Percentiles rank a stretch among this genome's conserved stretches.
Conservation (phyloP, 2,113 vertebrate species). For the Cyphomyrus plagiostoma region DNA sequence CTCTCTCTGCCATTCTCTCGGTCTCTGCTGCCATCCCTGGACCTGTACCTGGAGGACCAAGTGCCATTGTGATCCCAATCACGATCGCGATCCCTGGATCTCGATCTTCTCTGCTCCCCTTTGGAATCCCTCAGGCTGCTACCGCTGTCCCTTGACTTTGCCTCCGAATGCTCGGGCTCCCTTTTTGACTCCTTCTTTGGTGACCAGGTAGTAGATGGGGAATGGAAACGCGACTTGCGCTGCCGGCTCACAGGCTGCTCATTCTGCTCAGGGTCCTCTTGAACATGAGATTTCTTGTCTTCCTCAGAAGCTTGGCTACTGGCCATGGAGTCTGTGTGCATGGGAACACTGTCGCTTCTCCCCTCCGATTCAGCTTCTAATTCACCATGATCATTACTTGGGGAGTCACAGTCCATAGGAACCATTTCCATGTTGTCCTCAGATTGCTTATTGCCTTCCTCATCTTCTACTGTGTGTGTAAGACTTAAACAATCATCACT, state of each 20-base stretch:
- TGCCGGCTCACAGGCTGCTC: slow-evolving; percentile 29
- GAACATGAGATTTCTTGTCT: neutral
- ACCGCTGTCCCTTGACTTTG: slow-evolving; percentile 41
- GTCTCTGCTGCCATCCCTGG: slow-evolving; percentile 70
- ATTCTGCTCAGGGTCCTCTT: neutral
- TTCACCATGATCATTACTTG: slow-evolving; percentile 68
- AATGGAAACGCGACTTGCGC: slow-evolving; percentile 85
- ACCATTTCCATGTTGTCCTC: slow-evolving; percentile 75
- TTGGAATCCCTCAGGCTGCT: slow-evolving; percentile 39
- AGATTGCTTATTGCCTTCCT: slow-evolving; percentile 33
- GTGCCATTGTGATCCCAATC: slow-evolving; percentile 39
- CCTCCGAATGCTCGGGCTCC: slow-evolving; percentile 56
- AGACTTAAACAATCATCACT: neutral
- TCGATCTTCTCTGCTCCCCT: slow-evolving; percentile 55
- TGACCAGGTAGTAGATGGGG: slow-evolving; percentile 86
- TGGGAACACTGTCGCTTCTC: slow-evolving; percentile 19
- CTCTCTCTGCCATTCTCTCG: slow-evolving; percentile 57
- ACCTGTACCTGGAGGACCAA: slow-evolving; percentile 64
- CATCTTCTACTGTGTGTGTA: slow-evolving; percentile 17
- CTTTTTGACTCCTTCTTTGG: slow-evolving; percentile 65
- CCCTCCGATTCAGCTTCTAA: slow-evolving; percentile 43
- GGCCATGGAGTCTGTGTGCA: slow-evolving; percentile 18
- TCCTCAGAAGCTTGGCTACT: slow-evolving; percentile 10
- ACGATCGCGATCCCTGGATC: slow-evolving; percentile 49
- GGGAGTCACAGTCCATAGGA: slow-evolving; percentile 86